A percentile compares a stretch with the other conserved stretches of the same genome.
Evolutionary conservation across 2,113 vertebrate species (phyloP).

Genomic region (Sciurus niger): DNA sequence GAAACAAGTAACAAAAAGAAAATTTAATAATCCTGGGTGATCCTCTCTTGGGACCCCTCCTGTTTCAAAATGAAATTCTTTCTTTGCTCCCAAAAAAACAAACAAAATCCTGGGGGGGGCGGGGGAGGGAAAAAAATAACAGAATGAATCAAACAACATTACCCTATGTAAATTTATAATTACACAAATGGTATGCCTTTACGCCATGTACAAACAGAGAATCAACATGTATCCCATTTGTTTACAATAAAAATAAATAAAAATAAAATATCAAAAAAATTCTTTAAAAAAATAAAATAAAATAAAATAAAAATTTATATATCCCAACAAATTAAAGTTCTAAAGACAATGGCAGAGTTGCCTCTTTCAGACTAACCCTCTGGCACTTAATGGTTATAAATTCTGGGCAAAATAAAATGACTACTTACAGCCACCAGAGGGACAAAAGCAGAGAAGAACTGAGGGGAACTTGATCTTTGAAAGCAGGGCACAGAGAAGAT

Average conservation of each 20-base stretch:
- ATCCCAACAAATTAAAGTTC: background rate
- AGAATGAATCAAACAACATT: too few species aligned
- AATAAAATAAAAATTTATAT: too few species aligned
- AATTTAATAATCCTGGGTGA: background rate
- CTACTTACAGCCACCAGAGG: background rate
- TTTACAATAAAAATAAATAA: too few species aligned
- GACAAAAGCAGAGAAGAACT: background rate
- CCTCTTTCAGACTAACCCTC: background rate
- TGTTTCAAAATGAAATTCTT: too few species aligned
- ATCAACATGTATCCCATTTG: too few species aligned
- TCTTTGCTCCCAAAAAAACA: background rate
- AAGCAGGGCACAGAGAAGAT: background rate
- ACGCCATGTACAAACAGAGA: too few species aligned
- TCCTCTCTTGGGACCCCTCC: too few species aligned
- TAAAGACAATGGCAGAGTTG: background rate
- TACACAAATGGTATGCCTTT: too few species aligned
- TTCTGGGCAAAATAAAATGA: background rate
- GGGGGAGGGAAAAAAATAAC: too few species aligned
- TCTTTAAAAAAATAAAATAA: background rate
- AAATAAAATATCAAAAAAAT: background rate
- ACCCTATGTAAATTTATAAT: too few species aligned
- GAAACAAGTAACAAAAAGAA: constrained; percentile 34
- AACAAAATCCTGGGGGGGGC: too few species aligned
- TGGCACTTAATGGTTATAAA: background rate
- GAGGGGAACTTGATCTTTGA: background rate